Evolutionary conservation across 1,140 invertebrate genomes (phyloP).

Genomic region (Octopus sinensis): DNA sequence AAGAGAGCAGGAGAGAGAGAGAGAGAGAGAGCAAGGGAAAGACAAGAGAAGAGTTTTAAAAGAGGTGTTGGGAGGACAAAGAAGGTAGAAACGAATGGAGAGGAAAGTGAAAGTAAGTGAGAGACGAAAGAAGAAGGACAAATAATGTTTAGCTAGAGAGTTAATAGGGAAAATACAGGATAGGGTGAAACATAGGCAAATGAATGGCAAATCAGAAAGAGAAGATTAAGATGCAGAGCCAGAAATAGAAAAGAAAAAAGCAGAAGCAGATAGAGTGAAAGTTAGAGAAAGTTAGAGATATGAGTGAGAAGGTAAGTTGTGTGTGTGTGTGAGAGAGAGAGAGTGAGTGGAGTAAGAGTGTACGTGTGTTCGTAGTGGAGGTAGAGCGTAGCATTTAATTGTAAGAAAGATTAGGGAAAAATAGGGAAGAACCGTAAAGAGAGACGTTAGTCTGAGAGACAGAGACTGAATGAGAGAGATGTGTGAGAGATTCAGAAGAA

Average conservation of each 20-base stretch:
- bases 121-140: not conserved
- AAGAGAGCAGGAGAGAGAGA: not conserved
- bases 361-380: too few species aligned
- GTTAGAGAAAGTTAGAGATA: not conserved
- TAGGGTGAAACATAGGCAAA: not conserved
- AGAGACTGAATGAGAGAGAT: not conserved
- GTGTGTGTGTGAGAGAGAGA: not conserved
- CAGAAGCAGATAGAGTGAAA: not conserved
- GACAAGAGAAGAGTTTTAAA: not conserved
- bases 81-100: not conserved
- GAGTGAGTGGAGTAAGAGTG: not conserved
- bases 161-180: not conserved
- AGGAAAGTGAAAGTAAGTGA: not conserved
- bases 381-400: too few species aligned
- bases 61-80: not conserved
- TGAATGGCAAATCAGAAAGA: not conserved
- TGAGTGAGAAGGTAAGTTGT: not conserved
- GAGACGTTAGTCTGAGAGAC: not conserved
- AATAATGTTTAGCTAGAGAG: not conserved
- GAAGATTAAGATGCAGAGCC: not conserved
- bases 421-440: not conserved
- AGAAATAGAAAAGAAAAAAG: not conserved
- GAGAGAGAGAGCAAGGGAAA: not conserved
- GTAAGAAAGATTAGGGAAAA: not conserved
- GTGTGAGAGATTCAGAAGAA: not conserved